Conservation (phyloP, 2,888 invertebrate genomes). For the Limnephilus rhombicus region DNA sequence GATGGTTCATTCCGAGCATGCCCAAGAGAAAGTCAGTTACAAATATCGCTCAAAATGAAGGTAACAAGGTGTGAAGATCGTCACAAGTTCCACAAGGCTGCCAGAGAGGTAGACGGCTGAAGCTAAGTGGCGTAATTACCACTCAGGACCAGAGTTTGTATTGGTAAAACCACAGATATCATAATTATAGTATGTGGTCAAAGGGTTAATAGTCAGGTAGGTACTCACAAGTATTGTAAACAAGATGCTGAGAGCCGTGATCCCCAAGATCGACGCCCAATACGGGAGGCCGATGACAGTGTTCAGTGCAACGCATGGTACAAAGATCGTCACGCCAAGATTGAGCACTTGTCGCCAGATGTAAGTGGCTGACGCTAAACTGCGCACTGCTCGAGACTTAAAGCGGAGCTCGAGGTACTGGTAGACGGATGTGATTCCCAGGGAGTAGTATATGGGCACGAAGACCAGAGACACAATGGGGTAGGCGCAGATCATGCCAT, state of each 20-base stretch:
- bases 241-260: slow-evolving; percentile 87
- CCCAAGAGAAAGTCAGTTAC: too few relatives aligned
- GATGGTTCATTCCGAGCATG: too few relatives aligned
- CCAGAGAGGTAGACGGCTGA: too few relatives aligned
- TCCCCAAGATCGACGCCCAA: slow-evolving; percentile 89
- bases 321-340: slow-evolving; percentile 92
- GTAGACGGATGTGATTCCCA: slow-evolving; percentile 91
- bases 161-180: too few relatives aligned
- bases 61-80: too few relatives aligned
- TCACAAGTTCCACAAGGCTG: too few relatives aligned
- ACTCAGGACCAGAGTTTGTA: too few relatives aligned
- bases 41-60: too few relatives aligned
- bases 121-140: too few relatives aligned
- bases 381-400: slow-evolving; percentile 84
- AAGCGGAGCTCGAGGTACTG: slow-evolving; percentile 90
- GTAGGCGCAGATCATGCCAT: slow-evolving; percentile 89
- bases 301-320: slow-evolving; percentile 91
- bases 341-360: slow-evolving; percentile 88
- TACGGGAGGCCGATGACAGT: slow-evolving; percentile 91
- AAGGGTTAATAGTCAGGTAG: too few relatives aligned
- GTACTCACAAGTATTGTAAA: slow-evolving; percentile 89
- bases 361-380: slow-evolving; percentile 89
- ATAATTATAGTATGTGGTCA: too few relatives aligned
- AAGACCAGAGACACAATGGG: slow-evolving; percentile 91
- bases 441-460: slow-evolving; percentile 90